Conservation (phyloP, 2,888 invertebrate genomes). For the Glyphotaelius pellucidus region DNA sequence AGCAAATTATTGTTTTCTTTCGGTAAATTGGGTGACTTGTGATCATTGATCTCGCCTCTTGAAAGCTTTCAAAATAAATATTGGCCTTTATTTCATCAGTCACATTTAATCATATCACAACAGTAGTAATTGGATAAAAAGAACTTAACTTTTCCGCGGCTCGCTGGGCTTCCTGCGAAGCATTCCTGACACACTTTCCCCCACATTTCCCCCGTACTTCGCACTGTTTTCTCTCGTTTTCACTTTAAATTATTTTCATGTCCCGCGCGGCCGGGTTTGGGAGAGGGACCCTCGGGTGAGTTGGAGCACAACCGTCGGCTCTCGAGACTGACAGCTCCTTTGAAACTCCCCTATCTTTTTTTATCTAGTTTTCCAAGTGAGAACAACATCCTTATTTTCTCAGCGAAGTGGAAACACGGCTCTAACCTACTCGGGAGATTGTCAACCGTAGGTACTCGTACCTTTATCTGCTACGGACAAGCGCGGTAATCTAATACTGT, state of each 20-base stretch:
- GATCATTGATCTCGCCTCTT: background rate
- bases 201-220: background rate
- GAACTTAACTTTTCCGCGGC: background rate
- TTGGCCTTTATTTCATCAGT: background rate
- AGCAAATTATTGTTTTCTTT: background rate
- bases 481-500: background rate
- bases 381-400: conserved; percentile 38
- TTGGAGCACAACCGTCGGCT: conserved; percentile 5
- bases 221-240: conserved; percentile 15
- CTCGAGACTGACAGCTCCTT: conserved; percentile 42
- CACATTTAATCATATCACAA: background rate
- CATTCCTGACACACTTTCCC: conserved; percentile 16
- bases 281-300: background rate
- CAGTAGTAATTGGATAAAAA: conserved; percentile 6
- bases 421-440: conserved; percentile 23
- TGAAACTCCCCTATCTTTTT: conserved; percentile 13
- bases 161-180: conserved; percentile 12
- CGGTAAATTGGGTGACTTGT: background rate
- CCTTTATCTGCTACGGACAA: background rate
- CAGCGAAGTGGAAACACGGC: conserved; percentile 1
- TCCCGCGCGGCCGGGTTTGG: background rate
- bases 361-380: conserved; percentile 7
- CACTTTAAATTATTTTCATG: conserved; percentile 37
- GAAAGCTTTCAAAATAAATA: background rate
- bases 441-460: conserved; percentile 2